Conservation (phyloP, 1,140 invertebrate species). For the Zophobas atratus region DNA sequence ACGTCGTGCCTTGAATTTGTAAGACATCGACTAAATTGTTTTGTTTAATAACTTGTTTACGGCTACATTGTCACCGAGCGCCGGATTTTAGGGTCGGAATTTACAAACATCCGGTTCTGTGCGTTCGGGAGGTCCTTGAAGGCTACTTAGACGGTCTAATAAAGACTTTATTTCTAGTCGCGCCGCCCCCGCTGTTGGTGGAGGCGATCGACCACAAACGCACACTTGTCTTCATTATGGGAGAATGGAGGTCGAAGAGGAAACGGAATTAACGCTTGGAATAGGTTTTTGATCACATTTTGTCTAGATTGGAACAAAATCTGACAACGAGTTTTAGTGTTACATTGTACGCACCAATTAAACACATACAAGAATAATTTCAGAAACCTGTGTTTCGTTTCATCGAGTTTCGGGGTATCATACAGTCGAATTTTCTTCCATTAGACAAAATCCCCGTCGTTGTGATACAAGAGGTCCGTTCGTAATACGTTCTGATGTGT, state of each 20-base stretch:
- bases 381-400: too few species aligned
- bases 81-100: not conserved
- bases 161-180: not conserved
- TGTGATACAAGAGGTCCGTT: not conserved
- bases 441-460: not conserved
- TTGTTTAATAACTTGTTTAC: slow-evolving; percentile 52
- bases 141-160: not conserved
- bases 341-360: too few species aligned
- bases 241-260: not conserved
- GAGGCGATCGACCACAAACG: slow-evolving; percentile 9
- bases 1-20: slow-evolving; percentile 52
- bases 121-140: slow-evolving; percentile 4
- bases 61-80: slow-evolving; percentile 31
- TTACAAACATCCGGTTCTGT: too few species aligned
- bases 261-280: not conserved
- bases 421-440: not conserved
- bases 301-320: too few species aligned
- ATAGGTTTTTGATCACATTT: too few species aligned
- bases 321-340: too few species aligned
- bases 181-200: not conserved
- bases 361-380: too few species aligned
- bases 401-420: too few species aligned
- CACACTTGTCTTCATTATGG: slow-evolving; percentile 1
- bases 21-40: slow-evolving; percentile 55
- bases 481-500: slow-evolving; percentile 35